Base-by-base conservation (phyloP, 2,113 vertebrate genomes). In the Copsychus sechellarum region DNA sequence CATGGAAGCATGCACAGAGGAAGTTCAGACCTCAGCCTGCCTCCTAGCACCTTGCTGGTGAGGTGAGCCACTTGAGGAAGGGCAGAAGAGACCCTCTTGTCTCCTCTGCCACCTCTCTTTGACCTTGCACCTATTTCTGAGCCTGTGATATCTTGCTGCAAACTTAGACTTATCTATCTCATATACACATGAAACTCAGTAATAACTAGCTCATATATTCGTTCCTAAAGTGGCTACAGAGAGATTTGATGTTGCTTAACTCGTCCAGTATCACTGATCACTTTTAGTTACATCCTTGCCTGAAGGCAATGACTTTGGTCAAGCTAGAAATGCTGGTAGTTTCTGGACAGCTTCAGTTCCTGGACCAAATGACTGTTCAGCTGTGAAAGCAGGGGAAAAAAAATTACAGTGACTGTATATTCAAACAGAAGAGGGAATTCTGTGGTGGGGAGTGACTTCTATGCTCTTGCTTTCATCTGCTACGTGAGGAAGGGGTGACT, bases 241-340 rank as follows among this genome's bases (percentile, higher is more conserved):
- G 67, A 88, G 8, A 70, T 73, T 62, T 81, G 71, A 51, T 80
- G 58, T 67, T 90, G 70, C 80, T 92, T 92, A 86, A 77, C 34
- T 78, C 42, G 58, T 54, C 34, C 51, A n/a, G 42, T 77, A 50
- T 93, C 79, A 58, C 38, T 62, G 24, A 43, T 93, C 47, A 17
- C 42, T 90, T 92, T 85, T 92, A 62, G 21, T 66, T 88, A 31
- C 38, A 60, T 77, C 62, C 53, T 62, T 66, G 64, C 65, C 89
- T 60, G 51, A 87, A 89, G 86, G 69, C 67, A 81, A 90, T 94
- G 51, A 53, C 83, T 91, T 93, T 54, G 31, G 60, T 92, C 80
- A 91, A 91, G 77, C 61, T 76, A 53, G 73, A 95, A 95, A 81
- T 89, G 65, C 56, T 91, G 36, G 60, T 86, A 84, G 48, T 34